These are phyloP conservation scores for Lagothrix lagotricha DNA, from an alignment of 2,797 vertebrate species.

Conservation along the genomic window DNA sequence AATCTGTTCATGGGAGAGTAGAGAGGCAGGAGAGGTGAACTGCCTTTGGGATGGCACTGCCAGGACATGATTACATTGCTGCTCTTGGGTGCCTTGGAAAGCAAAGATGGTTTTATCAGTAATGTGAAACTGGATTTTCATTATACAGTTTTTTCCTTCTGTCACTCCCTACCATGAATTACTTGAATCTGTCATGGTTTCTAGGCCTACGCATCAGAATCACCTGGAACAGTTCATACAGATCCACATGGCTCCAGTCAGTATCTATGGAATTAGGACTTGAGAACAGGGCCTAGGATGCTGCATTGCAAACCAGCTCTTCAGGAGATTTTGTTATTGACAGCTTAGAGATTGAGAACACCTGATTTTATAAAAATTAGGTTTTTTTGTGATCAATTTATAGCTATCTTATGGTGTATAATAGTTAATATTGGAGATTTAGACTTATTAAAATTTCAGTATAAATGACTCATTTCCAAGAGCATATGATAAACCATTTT, in stretches of 20 bases:
- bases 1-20: neutral
- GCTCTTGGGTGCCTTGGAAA: neutral
- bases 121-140: neutral
- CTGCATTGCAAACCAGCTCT: neutral
- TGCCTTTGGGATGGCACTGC: neutral
- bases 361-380: neutral
- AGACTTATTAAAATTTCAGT: neutral
- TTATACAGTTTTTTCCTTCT: neutral
- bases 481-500: neutral
- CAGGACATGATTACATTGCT: neutral
- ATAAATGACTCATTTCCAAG: constrained; percentile 12
- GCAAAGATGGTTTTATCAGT: neutral
- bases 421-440: neutral
- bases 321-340: neutral
- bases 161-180: neutral
- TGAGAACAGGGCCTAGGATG: neutral
- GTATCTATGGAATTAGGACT: neutral
- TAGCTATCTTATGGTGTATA: neutral
- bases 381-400: neutral
- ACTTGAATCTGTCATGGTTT: neutral
- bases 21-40: neutral
- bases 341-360: neutral
- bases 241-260: too few relatives aligned
- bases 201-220: neutral
- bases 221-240: neutral